Conservation (phyloP, 1,140 invertebrate genomes). For the Archegozetes longisetosus region DNA sequence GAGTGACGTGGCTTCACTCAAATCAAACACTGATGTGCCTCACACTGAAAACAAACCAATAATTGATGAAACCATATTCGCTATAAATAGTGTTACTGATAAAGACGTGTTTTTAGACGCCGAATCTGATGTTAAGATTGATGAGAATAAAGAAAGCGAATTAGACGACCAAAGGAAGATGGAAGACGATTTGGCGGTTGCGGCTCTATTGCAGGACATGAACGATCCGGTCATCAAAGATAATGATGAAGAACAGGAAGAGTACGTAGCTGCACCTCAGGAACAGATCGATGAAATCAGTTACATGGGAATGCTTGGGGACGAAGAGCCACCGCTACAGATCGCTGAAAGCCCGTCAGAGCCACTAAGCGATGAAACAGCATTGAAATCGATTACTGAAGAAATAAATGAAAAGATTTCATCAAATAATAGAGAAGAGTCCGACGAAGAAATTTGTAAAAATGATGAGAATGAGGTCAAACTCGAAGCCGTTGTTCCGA, state of each 20-base stretch:
- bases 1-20: background rate
- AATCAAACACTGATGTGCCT: background rate
- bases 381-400: background rate
- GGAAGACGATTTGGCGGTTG: slow-evolving; percentile 25
- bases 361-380: background rate
- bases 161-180: slow-evolving; percentile 22
- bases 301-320: background rate
- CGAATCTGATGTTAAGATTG: background rate
- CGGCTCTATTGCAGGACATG: slow-evolving; percentile 25
- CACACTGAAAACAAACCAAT: background rate
- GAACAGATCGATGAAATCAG: background rate
- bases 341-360: slow-evolving; percentile 10
- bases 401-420: background rate
- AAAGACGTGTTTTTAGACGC: background rate
- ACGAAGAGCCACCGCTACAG: slow-evolving; percentile 5
- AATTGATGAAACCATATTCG: background rate
- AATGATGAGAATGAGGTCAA: too few relatives aligned
- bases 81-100: background rate
- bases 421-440: background rate
- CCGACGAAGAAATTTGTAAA: background rate
- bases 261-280: background rate
- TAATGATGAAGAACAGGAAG: slow-evolving; percentile 1
- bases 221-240: slow-evolving; percentile 14
- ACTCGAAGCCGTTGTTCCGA: too few relatives aligned
- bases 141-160: slow-evolving; percentile 9